A percentile compares a stretch with the other conserved stretches of the same genome.
Evolutionary conservation across 2,113 vertebrate genomes (phyloP).

Genomic region (Ceyx margarethae): DNA sequence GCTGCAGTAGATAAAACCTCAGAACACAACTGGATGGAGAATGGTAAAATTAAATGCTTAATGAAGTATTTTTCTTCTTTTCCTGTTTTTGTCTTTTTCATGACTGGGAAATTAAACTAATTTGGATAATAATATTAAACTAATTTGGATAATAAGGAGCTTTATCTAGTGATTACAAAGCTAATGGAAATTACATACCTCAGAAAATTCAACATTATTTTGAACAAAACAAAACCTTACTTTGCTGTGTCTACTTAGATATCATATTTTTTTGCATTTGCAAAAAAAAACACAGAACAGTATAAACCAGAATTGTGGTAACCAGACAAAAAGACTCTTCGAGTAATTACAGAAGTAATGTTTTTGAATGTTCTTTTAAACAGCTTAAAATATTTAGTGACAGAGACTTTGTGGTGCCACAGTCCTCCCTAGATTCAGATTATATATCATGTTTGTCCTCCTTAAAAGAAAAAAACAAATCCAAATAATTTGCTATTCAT

Average conservation of each 20-base stretch:
- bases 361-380: slow-evolving; percentile 17
- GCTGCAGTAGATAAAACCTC: neutral
- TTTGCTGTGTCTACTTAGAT: neutral
- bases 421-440: neutral
- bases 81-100: neutral
- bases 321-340: neutral
- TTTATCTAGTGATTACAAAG: neutral
- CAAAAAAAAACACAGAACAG: neutral
- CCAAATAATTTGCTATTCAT: neutral
- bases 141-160: neutral
- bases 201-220: neutral
- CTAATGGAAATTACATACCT: neutral
- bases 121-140: neutral
- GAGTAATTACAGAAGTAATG: neutral
- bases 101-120: neutral
- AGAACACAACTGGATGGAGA: neutral
- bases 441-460: neutral
- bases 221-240: neutral
- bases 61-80: neutral
- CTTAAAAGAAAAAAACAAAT: neutral
- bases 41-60: neutral
- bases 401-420: slow-evolving; percentile 16
- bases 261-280: neutral
- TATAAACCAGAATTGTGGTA: neutral
- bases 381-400: slow-evolving; percentile 40